phyloP scores from a whole-genome alignment of 2,113 vertebrate species.

The Toxotes jaculatrix region DNA sequence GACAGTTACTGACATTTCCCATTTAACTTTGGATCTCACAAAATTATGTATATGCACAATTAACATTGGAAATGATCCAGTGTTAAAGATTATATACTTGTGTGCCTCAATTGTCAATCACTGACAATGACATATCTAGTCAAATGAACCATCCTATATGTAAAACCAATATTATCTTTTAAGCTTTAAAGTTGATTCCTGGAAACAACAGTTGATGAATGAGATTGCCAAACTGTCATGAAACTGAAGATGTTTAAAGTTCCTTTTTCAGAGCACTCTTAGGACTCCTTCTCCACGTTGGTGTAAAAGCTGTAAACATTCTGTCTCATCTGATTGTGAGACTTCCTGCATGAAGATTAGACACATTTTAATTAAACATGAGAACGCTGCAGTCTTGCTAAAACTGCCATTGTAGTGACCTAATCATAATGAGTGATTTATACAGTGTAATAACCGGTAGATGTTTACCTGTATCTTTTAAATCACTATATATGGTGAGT shows the following conservation, averaged over 20 bases:
- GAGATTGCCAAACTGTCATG: too few relatives aligned
- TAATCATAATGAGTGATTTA: constrained; percentile 46
- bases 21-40: neutral
- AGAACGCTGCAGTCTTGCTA: constrained; percentile 2
- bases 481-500: constrained; percentile 49
- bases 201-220: too few relatives aligned
- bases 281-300: neutral
- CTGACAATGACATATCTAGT: neutral
- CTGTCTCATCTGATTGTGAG: neutral
- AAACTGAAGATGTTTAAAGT: too few relatives aligned
- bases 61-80: too few relatives aligned
- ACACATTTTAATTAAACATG: constrained; percentile 1
- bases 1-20: neutral
- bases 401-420: constrained; percentile 9
- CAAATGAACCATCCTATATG: neutral
- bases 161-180: neutral
- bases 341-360: neutral
- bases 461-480: constrained; percentile 58
- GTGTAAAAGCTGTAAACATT: neutral
- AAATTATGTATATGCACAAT: too few relatives aligned
- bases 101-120: neutral
- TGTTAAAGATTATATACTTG: neutral
- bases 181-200: neutral
- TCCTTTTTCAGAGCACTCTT: neutral
- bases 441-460: constrained; percentile 14